phyloP scores from a whole-genome alignment of 2,888 invertebrate genomes.

The Dryobota labecula region DNA sequence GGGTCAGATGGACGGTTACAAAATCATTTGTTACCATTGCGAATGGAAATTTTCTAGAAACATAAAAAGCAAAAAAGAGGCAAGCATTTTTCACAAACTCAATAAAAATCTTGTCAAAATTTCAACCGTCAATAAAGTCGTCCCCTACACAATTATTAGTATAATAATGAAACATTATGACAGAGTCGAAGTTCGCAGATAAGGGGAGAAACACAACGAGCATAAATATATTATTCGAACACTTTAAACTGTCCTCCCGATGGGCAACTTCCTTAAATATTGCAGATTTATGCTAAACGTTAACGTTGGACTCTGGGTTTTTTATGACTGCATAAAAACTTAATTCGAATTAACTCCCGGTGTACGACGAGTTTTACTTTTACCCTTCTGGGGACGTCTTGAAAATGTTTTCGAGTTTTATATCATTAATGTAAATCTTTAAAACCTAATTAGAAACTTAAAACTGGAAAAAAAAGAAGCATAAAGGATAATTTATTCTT shows the following conservation, averaged over 20 bases:
- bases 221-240: conserved; percentile 78
- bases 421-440: conserved; percentile 60
- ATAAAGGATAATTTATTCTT: conserved; percentile 25
- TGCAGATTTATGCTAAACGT: conserved; percentile 86
- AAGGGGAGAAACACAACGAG: conserved; percentile 65
- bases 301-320: conserved; percentile 71
- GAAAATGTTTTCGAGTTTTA: conserved; percentile 48
- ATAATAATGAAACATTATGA: conserved; percentile 64
- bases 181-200: conserved; percentile 60
- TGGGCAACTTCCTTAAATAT: conserved; percentile 81
- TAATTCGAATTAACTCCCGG: conserved; percentile 84
- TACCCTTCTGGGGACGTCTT: conserved; percentile 60
- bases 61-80: conserved; percentile 6
- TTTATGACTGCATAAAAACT: conserved; percentile 80
- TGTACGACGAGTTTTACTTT: conserved; percentile 54
- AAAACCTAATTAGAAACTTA: conserved; percentile 54
- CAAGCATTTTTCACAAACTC: conserved; percentile 32
- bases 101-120: conserved; percentile 53
- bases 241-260: conserved; percentile 74
- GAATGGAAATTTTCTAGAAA: background rate
- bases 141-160: conserved; percentile 58
- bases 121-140: conserved; percentile 42
- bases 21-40: conserved; percentile 7
- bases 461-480: conserved; percentile 33
- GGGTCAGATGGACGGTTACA: background rate